phyloP scores from a whole-genome alignment of 2,888 invertebrate genomes.

The Nasonia oneida region DNA sequence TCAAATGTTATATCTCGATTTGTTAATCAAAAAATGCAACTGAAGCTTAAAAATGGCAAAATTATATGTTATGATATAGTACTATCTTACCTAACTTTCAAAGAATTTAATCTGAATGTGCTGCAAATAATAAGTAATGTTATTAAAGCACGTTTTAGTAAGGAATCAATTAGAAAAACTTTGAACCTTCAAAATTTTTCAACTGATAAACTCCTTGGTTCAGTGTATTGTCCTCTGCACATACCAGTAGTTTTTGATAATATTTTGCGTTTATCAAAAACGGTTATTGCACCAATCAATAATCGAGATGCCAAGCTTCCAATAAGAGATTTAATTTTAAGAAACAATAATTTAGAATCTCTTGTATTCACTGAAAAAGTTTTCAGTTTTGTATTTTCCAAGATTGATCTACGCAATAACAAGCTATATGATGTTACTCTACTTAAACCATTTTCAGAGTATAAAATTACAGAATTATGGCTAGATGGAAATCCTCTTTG shows the following conservation, averaged over 20 bases:
- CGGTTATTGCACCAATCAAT: slow-evolving; percentile 56
- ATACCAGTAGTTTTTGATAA: slow-evolving; percentile 69
- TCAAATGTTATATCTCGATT: slow-evolving; percentile 70
- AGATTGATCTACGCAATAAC: slow-evolving; percentile 74
- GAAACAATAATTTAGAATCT: slow-evolving; percentile 70
- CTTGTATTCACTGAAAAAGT: slow-evolving; percentile 72
- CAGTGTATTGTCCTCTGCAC: slow-evolving; percentile 74
- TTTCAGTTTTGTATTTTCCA: slow-evolving; percentile 70
- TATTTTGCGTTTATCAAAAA: slow-evolving; percentile 70
- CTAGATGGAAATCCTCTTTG: slow-evolving; percentile 77
- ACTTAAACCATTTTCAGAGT: slow-evolving; percentile 73
- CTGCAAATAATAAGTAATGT: slow-evolving; percentile 68
- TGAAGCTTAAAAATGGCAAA: slow-evolving; percentile 67
- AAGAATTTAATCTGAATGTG: slow-evolving; percentile 70
- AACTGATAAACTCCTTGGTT: slow-evolving; percentile 69
- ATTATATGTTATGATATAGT: slow-evolving; percentile 72
- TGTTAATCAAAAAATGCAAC: slow-evolving; percentile 67
- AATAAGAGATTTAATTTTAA: slow-evolving; percentile 73
- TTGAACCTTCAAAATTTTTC: slow-evolving; percentile 74
- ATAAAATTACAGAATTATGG: slow-evolving; percentile 75
- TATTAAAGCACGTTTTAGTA: slow-evolving; percentile 66
- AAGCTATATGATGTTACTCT: slow-evolving; percentile 69
- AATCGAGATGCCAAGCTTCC: slow-evolving; percentile 68
- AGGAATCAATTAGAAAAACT: slow-evolving; percentile 68
- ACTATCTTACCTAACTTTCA: slow-evolving; percentile 70